Percentiles rank a stretch among this genome's conserved stretches.
phyloP scores from a whole-genome alignment of 1,140 invertebrate genomes.

The Cydia amplana region DNA sequence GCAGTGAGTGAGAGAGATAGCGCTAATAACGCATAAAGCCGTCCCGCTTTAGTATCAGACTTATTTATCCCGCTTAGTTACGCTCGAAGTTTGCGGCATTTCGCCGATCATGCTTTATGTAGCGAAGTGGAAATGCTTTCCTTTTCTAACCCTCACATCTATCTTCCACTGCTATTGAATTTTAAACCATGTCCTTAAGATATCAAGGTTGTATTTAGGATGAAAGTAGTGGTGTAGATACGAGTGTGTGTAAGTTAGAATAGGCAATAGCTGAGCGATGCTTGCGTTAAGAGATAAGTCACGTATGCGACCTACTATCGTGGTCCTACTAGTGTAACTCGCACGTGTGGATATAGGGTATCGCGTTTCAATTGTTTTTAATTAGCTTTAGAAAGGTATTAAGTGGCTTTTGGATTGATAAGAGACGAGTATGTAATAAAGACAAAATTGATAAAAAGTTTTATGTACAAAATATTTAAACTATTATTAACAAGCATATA shows the following conservation, averaged over 20 bases:
- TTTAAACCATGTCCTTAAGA: background rate
- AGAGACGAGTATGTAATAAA: background rate
- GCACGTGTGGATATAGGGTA: background rate
- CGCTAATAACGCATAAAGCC: background rate
- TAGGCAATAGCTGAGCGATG: background rate
- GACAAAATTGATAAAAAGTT: background rate
- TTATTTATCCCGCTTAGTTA: constrained; percentile 9
- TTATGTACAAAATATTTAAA: too few relatives aligned
- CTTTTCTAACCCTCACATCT: background rate
- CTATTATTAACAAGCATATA: too few relatives aligned
- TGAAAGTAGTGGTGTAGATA: background rate
- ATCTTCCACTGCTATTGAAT: background rate
- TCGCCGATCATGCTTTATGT: constrained; percentile 13
- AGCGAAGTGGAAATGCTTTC: background rate
- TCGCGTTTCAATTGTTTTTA: constrained; percentile 8
- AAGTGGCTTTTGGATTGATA: background rate
- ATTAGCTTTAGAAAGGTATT: background rate
- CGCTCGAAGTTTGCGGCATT: background rate
- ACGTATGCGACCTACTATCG: background rate
- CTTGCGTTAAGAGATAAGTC: constrained; percentile 4
- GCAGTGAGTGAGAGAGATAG: too few relatives aligned
- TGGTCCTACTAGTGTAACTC: background rate
- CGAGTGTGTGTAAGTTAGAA: background rate
- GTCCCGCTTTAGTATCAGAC: background rate
- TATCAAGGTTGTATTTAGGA: background rate